These are phyloP conservation scores for Falco concolor DNA, from an alignment of 2,797 vertebrate genomes.

Conservation along the genomic window DNA sequence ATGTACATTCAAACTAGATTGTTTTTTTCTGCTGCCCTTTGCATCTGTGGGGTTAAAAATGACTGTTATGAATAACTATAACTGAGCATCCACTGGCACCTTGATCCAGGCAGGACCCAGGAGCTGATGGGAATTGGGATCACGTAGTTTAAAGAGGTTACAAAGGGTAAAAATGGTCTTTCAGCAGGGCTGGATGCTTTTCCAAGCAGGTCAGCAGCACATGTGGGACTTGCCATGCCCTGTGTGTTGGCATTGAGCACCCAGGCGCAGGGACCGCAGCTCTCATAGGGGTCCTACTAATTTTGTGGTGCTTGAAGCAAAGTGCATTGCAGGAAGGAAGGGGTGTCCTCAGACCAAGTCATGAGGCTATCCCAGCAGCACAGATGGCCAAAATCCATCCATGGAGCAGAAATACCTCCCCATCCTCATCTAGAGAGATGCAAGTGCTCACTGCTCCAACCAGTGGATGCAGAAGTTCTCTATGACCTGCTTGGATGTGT, in stretches of 20 bases:
- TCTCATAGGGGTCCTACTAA: neutral
- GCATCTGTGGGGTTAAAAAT: neutral
- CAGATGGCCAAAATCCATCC: neutral
- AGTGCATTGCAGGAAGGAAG: neutral
- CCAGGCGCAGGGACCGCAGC: accelerated
- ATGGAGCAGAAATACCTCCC: neutral
- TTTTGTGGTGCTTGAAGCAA: neutral
- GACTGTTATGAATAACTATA: accelerated
- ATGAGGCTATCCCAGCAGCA: neutral
- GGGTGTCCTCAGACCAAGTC: neutral
- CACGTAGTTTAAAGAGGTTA: neutral
- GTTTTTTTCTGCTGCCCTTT: neutral
- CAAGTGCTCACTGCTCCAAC: neutral
- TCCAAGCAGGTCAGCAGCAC: neutral
- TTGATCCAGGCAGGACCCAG: neutral
- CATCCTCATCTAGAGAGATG: neutral
- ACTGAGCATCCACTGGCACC: neutral
- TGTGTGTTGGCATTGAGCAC: neutral
- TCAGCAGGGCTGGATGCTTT: neutral
- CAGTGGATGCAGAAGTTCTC: neutral
- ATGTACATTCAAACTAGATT: accelerated
- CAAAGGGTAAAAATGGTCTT: neutral
- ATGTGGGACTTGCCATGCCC: neutral
- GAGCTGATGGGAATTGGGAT: neutral
- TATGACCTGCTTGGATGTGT: neutral